Evolutionary conservation across 2,113 vertebrate genomes (phyloP).

Genomic region (Zosterops pallidus): DNA sequence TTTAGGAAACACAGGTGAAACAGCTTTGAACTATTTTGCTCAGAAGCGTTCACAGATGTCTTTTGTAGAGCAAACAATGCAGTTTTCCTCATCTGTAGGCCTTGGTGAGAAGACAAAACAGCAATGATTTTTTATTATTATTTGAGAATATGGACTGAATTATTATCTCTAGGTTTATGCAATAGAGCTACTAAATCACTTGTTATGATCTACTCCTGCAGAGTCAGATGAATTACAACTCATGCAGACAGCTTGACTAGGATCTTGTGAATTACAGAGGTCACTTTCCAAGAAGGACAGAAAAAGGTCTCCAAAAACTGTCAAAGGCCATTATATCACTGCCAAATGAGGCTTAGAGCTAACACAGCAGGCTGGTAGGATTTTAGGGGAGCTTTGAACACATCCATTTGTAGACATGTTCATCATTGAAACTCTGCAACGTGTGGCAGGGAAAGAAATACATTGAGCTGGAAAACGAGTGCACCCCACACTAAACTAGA

Average conservation of each 20-base stretch:
- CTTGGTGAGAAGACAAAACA: neutral
- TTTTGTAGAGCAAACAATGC: neutral
- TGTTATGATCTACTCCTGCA: neutral
- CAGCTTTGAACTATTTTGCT: neutral
- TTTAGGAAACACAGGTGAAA: neutral
- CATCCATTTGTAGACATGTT: neutral
- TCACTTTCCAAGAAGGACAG: neutral
- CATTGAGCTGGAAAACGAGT: neutral
- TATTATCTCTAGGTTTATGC: neutral
- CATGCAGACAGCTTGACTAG: neutral
- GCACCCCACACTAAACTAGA: neutral
- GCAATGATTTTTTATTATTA: neutral
- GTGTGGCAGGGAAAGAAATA: neutral
- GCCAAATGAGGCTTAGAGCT: neutral
- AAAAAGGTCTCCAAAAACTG: neutral
- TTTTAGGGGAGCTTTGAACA: neutral
- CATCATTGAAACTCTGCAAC: fast-evolving
- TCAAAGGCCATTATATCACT: neutral
- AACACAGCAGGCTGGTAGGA: neutral
- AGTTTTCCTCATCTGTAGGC: neutral
- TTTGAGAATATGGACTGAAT: neutral
- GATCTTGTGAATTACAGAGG: neutral
- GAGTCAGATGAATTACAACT: neutral
- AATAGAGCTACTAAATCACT: neutral
- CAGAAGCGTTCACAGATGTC: neutral